Base-by-base conservation (phyloP, 2,797 vertebrate genomes). In the Sandelia bainsii region DNA sequence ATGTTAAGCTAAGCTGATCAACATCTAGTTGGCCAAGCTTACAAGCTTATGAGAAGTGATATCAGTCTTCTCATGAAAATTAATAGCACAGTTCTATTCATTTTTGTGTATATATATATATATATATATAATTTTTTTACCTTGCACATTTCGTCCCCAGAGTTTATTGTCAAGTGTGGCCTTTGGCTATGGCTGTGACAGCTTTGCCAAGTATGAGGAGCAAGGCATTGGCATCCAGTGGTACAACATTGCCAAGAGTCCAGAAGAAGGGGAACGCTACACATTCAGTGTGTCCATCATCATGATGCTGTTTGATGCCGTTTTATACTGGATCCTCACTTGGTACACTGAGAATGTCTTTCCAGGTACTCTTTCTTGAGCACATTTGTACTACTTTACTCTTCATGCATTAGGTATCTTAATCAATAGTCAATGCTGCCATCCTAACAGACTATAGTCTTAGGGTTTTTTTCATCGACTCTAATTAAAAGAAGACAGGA, bases 301-400 rank as follows among this genome's bases (percentile, higher is more conserved):
- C 77, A 98, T 99, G 95, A 97, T 99, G 98, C 89, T 99, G 7
- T 75, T 95, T 0, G 98, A 99, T n/a, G 84, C 96, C 1, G 72
- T 93, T 32, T 53, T 99, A 0, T 97, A 99, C 66, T 96, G 95
- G 69, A 68, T 95, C 23, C 95, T 99, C 92, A 99, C 98, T 0
- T 99, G 98, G 97, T 99, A 99, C 93, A 97, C 98, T 11, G 98
- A 99, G 83, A 96, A 96, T 1, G 95, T 99, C 75, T 99, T 96
- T 69, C 98, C 98, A 96, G 98, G 98, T 99, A 91, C 60, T 46
- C 0, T 12, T 32, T 79, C 32, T 67, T 1, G 16, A n/a, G 11
- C 19, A 45, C 14, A 50, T 69, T 19, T 13, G 3, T 48, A 8
- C 3, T 19, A 29, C 25, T 62, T 57, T 6, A 9, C 13, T 19